Conservation (phyloP, 2,888 invertebrate genomes). For the Tillus elongatus region DNA sequence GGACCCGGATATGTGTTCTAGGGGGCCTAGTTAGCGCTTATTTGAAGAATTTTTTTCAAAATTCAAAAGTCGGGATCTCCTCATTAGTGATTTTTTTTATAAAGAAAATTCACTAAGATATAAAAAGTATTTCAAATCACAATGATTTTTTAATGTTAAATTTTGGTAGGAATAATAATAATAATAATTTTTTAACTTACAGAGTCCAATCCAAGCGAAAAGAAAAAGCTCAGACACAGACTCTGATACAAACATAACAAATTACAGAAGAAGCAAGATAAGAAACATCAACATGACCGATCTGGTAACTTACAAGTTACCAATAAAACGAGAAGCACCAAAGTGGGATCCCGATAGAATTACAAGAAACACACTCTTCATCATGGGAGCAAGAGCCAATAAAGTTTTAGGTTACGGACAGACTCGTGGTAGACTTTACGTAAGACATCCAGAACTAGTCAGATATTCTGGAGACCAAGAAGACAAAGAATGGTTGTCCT, state of each 20-base stretch:
- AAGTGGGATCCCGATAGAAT: slow-evolving; percentile 70
- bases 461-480: slow-evolving; percentile 70
- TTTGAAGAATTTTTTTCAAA: too few species aligned
- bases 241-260: slow-evolving; percentile 45
- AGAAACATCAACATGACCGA: slow-evolving; percentile 37
- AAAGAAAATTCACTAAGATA: too few species aligned
- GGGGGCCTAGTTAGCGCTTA: too few species aligned
- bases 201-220: slow-evolving; percentile 50
- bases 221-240: slow-evolving; percentile 61
- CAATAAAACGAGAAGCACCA: slow-evolving; percentile 46
- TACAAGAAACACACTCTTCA: slow-evolving; percentile 62
- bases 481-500: slow-evolving; percentile 73
- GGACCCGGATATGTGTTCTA: too few species aligned
- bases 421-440: slow-evolving; percentile 64
- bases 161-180: too few species aligned
- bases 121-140: too few species aligned
- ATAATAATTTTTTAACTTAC: too few species aligned
- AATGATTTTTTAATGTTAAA: too few species aligned
- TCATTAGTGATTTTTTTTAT: too few species aligned
- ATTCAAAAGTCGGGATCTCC: too few species aligned
- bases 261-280: slow-evolving; percentile 39
- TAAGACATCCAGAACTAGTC: slow-evolving; percentile 66
- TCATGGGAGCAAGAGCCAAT: slow-evolving; percentile 70
- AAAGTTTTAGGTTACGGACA: slow-evolving; percentile 67
- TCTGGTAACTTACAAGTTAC: slow-evolving; percentile 45